These are phyloP conservation scores for Aphaenogaster ashmeadi DNA, from an alignment of 1,140 invertebrate species.

Conservation along the genomic window DNA sequence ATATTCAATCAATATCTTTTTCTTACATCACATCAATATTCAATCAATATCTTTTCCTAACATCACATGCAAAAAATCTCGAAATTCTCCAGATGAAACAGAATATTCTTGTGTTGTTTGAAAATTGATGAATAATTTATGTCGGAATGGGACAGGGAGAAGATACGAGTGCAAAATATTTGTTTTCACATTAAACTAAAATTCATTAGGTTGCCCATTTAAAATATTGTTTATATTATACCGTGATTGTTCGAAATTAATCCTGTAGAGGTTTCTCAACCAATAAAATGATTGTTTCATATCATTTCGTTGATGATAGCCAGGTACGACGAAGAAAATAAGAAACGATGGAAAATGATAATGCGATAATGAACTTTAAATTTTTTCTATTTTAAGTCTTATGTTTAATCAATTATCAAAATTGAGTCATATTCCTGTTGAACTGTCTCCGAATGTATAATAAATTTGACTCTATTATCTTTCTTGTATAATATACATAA, in stretches of 20 bases:
- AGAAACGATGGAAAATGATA: background rate
- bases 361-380: background rate
- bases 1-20: background rate
- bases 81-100: slow-evolving; percentile 56
- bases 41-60: slow-evolving; percentile 6
- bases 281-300: slow-evolving; percentile 14
- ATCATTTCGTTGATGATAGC: slow-evolving; percentile 6
- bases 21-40: slow-evolving; percentile 6
- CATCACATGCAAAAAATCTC: slow-evolving; percentile 28
- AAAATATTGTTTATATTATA: slow-evolving; percentile 67
- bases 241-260: slow-evolving; percentile 64
- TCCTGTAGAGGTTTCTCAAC: background rate
- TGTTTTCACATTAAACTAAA: slow-evolving; percentile 57
- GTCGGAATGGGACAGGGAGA: slow-evolving; percentile 48
- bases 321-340: slow-evolving; percentile 51
- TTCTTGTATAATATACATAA: slow-evolving; percentile 16
- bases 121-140: slow-evolving; percentile 54
- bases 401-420: slow-evolving; percentile 6
- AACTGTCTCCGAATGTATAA: slow-evolving; percentile 29
- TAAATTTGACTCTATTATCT: slow-evolving; percentile 33
- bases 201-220: slow-evolving; percentile 6
- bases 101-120: slow-evolving; percentile 63
- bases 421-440: slow-evolving; percentile 22
- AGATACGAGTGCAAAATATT: slow-evolving; percentile 68
- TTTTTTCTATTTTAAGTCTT: background rate